Evolutionary conservation across 2,113 vertebrate species (phyloP), one percentile per base, ranked within the genome.

Genomic region (Halcyon senegalensis): DNA sequence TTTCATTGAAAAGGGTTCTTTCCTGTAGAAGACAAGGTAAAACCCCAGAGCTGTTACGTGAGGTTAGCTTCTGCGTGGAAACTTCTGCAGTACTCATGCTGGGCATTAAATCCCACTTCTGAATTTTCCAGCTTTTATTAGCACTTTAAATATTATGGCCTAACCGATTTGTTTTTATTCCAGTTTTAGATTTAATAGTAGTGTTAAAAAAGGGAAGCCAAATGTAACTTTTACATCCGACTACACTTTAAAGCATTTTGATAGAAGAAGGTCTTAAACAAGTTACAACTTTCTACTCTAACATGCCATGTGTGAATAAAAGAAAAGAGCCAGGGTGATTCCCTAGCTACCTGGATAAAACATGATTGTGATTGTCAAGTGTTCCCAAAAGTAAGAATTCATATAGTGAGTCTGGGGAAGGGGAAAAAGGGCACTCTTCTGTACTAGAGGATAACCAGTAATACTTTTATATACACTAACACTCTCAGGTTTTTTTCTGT

Each of bases 121-220:
- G 59, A 82, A 62, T 85, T 94, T 95, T 69, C 69, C 60, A 89
- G 58, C 11, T 81, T 95, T 91, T 89, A 80, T 92, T 89, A 82
- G 43, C 8, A 51, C 67, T 92, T 91, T 58, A 89, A 93, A 89
- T 83, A 79, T 89, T 80, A 79, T n/a, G 84, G 20, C 23, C 41
- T 31, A 73, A 62, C 12, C 0, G 0, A 85, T 95, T 91, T 87
- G 53, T 2, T 79, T 89, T 87, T 70, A 84, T 93, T 87, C 18
- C 35, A 60, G 74, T 56, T 88, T 89, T 50, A 74, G 24, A 13
- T 86, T 90, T 93, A 92, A 90, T 41, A 75, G 39, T 20, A 23
- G 28, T 58, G 23, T 76, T 91, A 5, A 73, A 93, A 86, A 91
- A 41, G 86, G 33, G 12, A 93, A 87, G 67, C 44, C 80, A 89